Base-by-base conservation (phyloP, 2,888 invertebrate genomes). In the Xestia xanthographa region DNA sequence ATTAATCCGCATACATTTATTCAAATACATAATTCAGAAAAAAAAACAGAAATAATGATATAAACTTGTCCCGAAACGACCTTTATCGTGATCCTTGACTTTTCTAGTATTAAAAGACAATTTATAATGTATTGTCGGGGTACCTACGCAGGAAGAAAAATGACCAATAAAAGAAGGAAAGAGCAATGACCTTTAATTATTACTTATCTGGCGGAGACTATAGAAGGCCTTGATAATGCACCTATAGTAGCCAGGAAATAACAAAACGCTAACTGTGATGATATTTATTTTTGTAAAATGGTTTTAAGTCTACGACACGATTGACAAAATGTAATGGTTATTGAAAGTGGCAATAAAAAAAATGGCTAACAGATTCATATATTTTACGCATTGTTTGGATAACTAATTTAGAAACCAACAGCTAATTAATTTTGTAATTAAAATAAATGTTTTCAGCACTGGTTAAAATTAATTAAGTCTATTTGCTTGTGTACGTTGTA, bases 401-500 rank as follows among this genome's bases (percentile, higher is more conserved):
- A 77, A 70, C 74, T 82, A 84, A 88, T 84, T 87, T 84, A 73
- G 72, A 86, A 82, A 82, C 80, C 75, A 88, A 80, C 72, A 80
- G 63, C 78, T 80, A 85, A 88, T 87, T 88, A 88, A 82, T 79
- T 86, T 82, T 62, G 69, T 84, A 84, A 77, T 88, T 82, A 84
- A 80, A 80, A 80, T 81, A 77, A 78, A 80, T 80, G 68, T 79
- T 80, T 80, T 75, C 71, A 65, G 63, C 77, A 77, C 65, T 77
- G 78, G 73, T 79, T 77, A 58, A 38, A 73, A 67, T 86, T 83
- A 77, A 80, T 83, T 83, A 50, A 65, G 79, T 71, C 45, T 77
- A 67, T 80, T 77, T 82, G 75, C 69, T 71, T 73, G 62, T 75
- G 56, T 50, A 75, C 41, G 62, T 58, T 34, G 29, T 75, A 72